Evolutionary conservation across 1,140 invertebrate species (phyloP).

Genomic region (Neotoxoptera formosana): DNA sequence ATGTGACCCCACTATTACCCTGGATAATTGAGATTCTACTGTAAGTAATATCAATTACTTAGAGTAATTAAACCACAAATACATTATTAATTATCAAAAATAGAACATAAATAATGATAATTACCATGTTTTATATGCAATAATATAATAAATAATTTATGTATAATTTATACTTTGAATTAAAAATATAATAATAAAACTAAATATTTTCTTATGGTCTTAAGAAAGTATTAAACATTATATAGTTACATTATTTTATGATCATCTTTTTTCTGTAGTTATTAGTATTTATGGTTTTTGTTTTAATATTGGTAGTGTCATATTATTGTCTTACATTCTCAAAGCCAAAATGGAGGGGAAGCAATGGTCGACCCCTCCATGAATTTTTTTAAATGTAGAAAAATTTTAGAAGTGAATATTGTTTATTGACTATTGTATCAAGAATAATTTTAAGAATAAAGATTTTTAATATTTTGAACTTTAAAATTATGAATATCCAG

Average conservation of each 20-base stretch:
- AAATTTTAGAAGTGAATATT: too few relatives aligned
- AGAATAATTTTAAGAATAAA: too few relatives aligned
- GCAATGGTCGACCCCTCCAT: too few relatives aligned
- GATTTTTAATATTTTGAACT: too few relatives aligned
- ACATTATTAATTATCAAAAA: not conserved
- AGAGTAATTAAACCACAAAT: not conserved
- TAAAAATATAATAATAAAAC: not conserved
- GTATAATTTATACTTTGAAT: not conserved
- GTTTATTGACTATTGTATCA: too few relatives aligned
- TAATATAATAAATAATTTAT: not conserved
- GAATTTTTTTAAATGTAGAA: too few relatives aligned
- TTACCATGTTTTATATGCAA: not conserved
- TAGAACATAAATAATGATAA: not conserved
- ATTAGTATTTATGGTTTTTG: not conserved
- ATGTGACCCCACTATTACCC: too few relatives aligned
- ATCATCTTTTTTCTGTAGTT: not conserved
- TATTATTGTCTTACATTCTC: not conserved
- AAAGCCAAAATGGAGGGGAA: too few relatives aligned
- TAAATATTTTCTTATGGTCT: not conserved
- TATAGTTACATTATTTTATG: not conserved
- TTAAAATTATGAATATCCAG: too few relatives aligned
- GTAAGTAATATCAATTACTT: not conserved
- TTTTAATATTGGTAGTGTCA: not conserved
- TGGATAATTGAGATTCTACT: too few relatives aligned
- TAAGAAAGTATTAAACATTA: not conserved